Percentiles rank a stretch among this genome's conserved stretches.
phyloP scores from a whole-genome alignment of 2,797 vertebrate species.

The Eidolon dupreanum region DNA sequence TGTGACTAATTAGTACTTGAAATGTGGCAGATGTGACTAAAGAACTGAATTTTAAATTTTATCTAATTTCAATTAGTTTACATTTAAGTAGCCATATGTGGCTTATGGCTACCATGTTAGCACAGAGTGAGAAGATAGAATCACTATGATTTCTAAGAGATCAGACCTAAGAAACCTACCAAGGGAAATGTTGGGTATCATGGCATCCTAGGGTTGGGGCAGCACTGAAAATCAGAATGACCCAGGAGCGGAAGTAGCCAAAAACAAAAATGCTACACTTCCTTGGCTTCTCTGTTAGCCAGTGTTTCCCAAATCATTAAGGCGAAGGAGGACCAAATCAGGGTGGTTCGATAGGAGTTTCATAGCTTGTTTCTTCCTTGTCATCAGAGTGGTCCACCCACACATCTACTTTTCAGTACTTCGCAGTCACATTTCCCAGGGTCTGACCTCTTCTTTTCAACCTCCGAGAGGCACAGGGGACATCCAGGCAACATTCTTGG shows the following conservation, averaged over 20 bases:
- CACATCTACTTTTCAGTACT: neutral
- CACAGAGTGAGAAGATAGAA: neutral
- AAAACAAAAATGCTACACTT: neutral
- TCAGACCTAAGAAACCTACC: neutral
- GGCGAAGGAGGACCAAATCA: neutral
- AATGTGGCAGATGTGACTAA: neutral
- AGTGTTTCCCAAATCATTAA: neutral
- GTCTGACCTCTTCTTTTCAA: neutral
- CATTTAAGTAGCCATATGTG: neutral
- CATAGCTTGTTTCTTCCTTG: neutral
- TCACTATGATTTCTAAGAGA: neutral
- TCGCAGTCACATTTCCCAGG: neutral
- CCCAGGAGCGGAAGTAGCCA: neutral
- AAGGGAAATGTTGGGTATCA: neutral
- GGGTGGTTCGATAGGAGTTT: neutral
- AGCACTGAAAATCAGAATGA: neutral
- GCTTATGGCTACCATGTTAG: neutral
- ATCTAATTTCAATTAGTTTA: slow-evolving; percentile 13
- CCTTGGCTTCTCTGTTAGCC: neutral
- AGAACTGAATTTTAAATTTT: slow-evolving; percentile 21
- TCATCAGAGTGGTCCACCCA: neutral
- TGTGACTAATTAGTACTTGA: neutral
- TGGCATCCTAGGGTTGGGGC: neutral
- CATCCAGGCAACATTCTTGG: neutral
- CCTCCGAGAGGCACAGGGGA: neutral